These are phyloP conservation scores for Agrochola lychnidis DNA, from an alignment of 2,888 invertebrate species.

Conservation along the genomic window DNA sequence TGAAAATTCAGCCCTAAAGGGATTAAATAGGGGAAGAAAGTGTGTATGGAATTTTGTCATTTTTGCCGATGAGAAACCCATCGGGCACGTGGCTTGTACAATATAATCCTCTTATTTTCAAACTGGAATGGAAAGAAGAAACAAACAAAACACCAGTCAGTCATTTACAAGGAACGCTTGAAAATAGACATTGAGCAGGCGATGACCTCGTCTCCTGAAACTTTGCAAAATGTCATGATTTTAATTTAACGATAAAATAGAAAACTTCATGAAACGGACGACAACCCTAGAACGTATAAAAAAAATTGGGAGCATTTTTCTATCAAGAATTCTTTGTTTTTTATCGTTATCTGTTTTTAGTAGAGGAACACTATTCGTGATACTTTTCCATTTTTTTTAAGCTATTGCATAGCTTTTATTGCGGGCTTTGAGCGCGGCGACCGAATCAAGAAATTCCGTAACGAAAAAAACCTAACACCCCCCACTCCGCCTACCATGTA, in stretches of 20 bases:
- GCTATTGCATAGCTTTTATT: too few relatives aligned
- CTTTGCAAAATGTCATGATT: conserved; percentile 57
- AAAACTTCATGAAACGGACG: conserved; percentile 34
- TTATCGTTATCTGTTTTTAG: neutral
- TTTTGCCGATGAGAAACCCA: neutral
- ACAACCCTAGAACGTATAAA: conserved; percentile 3
- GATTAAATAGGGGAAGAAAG: too few relatives aligned
- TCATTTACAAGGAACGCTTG: conserved; percentile 16
- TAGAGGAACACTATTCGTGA: neutral
- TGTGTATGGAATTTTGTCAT: too few relatives aligned
- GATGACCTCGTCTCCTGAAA: conserved; percentile 43
- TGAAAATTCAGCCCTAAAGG: too few relatives aligned
- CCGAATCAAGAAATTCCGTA: too few relatives aligned
- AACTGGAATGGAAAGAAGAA: conserved; percentile 6
- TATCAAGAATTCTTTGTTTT: neutral
- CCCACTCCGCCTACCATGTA: too few relatives aligned
- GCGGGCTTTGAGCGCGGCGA: too few relatives aligned
- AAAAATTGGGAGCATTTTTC: neutral
- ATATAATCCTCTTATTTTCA: neutral
- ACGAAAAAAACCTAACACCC: too few relatives aligned
- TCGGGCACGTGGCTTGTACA: neutral
- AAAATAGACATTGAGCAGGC: conserved; percentile 37
- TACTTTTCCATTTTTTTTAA: too few relatives aligned
- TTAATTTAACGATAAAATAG: conserved; percentile 50
- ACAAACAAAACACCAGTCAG: conserved; percentile 23